A percentile compares a stretch with the other conserved stretches of the same genome.
phyloP scores from a whole-genome alignment of 2,113 vertebrate species.

The Holacanthus passer region DNA sequence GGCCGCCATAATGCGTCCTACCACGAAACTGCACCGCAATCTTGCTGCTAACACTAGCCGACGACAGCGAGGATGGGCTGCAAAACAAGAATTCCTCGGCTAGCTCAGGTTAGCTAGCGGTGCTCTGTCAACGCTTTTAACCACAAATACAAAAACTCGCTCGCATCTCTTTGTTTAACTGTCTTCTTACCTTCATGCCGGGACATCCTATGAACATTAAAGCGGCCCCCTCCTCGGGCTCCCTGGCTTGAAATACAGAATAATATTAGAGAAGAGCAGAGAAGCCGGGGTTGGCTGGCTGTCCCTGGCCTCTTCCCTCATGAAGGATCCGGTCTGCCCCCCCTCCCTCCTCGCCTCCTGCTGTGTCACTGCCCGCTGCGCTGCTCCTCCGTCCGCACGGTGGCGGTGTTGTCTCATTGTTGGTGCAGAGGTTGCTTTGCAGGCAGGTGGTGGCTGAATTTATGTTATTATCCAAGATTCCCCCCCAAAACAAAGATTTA shows the following conservation, averaged over 20 bases:
- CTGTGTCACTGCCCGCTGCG: constrained; percentile 75
- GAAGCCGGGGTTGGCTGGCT: constrained; percentile 83
- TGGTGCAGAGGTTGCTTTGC: neutral
- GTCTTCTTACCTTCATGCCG: constrained; percentile 87
- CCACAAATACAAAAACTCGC: neutral
- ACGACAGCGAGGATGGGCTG: constrained; percentile 60
- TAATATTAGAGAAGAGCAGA: constrained; percentile 74
- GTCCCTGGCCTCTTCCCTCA: constrained; percentile 85
- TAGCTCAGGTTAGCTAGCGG: constrained; percentile 68
- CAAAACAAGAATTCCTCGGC: constrained; percentile 68
- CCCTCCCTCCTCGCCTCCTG: constrained; percentile 74
- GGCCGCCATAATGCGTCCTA: constrained; percentile 53
- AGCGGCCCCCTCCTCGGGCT: constrained; percentile 77
- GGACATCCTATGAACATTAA: constrained; percentile 86
- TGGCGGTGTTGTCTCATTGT: constrained; percentile 50
- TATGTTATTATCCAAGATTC: too few species aligned
- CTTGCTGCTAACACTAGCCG: constrained; percentile 54
- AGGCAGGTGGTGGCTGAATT: neutral
- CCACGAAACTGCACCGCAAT: constrained; percentile 60
- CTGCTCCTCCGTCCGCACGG: constrained; percentile 43
- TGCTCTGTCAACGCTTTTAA: constrained; percentile 55
- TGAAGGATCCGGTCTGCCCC: constrained; percentile 84
- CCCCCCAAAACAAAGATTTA: too few species aligned
- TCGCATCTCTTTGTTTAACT: neutral
- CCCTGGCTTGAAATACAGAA: constrained; percentile 61